phyloP scores from a whole-genome alignment of 2,113 vertebrate species.

The Hydrolagus affinis region DNA sequence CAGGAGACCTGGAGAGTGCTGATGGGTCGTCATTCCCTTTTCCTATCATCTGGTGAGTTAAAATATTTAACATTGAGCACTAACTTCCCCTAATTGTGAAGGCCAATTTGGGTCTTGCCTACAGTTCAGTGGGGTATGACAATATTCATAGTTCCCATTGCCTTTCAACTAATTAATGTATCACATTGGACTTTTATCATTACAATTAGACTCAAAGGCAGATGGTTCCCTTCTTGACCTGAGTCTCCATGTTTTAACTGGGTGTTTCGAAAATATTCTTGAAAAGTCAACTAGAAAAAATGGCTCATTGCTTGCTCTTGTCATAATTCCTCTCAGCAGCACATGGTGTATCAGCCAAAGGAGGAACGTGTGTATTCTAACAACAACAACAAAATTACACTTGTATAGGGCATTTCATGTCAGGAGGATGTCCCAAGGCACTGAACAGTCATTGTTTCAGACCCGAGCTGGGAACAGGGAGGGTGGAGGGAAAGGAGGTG shows the following conservation, averaged over 20 bases:
- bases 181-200: not conserved
- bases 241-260: not conserved
- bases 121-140: not conserved
- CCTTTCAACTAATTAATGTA: not conserved
- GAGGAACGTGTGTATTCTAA: not conserved
- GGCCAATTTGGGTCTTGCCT: not conserved
- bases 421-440: too few species aligned
- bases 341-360: not conserved
- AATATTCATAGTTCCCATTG: not conserved
- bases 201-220: not conserved
- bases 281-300: not conserved
- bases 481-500: too few species aligned
- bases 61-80: not conserved
- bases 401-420: too few species aligned
- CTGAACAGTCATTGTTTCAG: too few species aligned
- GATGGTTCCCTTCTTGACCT: not conserved
- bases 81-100: not conserved
- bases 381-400: too few species aligned
- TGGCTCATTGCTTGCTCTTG: not conserved
- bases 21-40: not conserved
- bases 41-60: not conserved
- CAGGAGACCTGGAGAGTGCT: not conserved
- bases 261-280: not conserved
- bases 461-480: too few species aligned
- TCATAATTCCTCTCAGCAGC: not conserved